Conservation (phyloP, 2,113 vertebrate species). For the Apeltes quadracus region DNA sequence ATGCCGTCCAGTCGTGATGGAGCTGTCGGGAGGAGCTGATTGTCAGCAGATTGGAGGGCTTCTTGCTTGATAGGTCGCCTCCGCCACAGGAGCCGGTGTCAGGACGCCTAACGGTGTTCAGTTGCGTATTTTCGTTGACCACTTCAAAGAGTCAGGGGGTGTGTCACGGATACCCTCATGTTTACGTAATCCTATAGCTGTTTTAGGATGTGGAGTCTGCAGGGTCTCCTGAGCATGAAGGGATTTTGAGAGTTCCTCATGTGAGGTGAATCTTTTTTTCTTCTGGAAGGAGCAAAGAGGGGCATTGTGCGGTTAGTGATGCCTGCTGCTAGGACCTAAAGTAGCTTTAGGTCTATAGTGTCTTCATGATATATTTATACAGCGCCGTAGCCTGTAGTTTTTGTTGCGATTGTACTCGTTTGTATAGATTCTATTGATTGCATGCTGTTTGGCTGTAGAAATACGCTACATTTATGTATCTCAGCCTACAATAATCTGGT, state of each 20-base stretch:
- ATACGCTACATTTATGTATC: not conserved
- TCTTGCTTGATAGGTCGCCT: constrained; percentile 48
- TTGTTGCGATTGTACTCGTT: not conserved
- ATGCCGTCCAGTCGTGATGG: constrained; percentile 76
- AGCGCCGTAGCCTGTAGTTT: not conserved
- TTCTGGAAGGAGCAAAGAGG: not conserved
- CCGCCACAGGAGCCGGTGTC: constrained; percentile 37
- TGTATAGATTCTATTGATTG: not conserved
- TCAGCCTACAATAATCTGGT: not conserved
- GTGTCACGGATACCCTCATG: constrained; percentile 22
- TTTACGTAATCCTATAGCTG: constrained; percentile 33
- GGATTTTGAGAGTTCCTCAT: constrained; percentile 3
- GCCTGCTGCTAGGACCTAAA: not conserved
- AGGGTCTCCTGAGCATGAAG: constrained; percentile 6
- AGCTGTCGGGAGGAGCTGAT: constrained; percentile 73
- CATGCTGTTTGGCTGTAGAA: not conserved
- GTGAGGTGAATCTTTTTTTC: constrained; percentile 3
- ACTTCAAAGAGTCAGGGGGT: constrained; percentile 41
- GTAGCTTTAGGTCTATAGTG: not conserved
- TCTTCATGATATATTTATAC: not conserved
- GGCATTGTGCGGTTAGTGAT: constrained; percentile 5
- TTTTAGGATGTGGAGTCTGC: constrained; percentile 27
- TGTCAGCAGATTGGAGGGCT: constrained; percentile 78
- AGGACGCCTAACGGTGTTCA: constrained; percentile 27
- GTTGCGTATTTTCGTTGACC: constrained; percentile 21